These are phyloP conservation scores for Drosophila sp. DNA, from an alignment of 1,140 invertebrate species.

Conservation along the genomic window DNA sequence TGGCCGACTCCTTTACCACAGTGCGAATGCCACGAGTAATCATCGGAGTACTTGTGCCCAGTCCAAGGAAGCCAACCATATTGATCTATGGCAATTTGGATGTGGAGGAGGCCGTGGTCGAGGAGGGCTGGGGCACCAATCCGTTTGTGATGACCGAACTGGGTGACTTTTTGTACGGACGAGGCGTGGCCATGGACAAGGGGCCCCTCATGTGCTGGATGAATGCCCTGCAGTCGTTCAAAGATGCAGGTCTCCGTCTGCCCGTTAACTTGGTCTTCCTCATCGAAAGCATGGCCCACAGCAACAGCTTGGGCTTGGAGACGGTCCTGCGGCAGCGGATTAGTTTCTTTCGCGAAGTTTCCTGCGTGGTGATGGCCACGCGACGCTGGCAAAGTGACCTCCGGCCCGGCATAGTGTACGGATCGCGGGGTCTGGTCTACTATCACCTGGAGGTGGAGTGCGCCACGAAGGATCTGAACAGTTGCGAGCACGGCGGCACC, in stretches of 20 bases:
- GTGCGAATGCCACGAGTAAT: conserved; percentile 33
- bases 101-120: conserved; percentile 94
- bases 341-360: conserved; percentile 91
- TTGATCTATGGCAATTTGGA: conserved; percentile 98
- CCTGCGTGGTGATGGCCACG: conserved; percentile 98
- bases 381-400: conserved; percentile 98
- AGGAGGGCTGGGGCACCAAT: conserved; percentile 97
- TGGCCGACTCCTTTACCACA: conserved; percentile 12
- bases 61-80: conserved; percentile 92
- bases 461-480: conserved; percentile 95
- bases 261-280: conserved; percentile 98
- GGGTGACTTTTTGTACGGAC: conserved; percentile 94
- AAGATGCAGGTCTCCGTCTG: conserved; percentile 87
- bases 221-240: conserved; percentile 95
- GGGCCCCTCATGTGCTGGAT: conserved; percentile 95
- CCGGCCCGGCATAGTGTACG: conserved; percentile 98
- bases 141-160: conserved; percentile 94
- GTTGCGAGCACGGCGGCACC: conserved; percentile 95
- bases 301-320: conserved; percentile 96
- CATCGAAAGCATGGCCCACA: conserved; percentile 99
- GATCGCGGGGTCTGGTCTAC: conserved; percentile 95
- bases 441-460: conserved; percentile 95
- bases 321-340: conserved; percentile 83
- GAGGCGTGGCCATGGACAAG: conserved; percentile 98
- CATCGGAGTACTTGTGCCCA: conserved; percentile 22